Evolutionary conservation across 1,140 invertebrate species (phyloP).

Genomic region (Schmidtea mediterranea): DNA sequence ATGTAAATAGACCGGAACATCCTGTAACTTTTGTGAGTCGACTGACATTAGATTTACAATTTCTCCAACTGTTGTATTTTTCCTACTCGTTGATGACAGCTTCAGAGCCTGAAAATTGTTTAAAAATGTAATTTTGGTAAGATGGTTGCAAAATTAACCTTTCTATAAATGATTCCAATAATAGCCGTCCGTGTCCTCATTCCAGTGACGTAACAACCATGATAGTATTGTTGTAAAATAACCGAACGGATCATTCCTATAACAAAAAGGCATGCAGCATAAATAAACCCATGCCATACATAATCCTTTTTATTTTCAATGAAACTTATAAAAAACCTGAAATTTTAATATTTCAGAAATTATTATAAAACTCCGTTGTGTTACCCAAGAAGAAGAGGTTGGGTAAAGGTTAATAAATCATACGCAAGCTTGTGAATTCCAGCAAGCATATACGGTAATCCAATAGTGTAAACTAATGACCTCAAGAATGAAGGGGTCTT

Average conservation of each 20-base stretch:
- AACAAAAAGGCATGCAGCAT: conserved; percentile 43
- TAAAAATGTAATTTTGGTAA: neutral
- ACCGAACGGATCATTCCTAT: conserved; percentile 57
- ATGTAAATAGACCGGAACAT: conserved; percentile 45
- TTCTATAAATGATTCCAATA: conserved; percentile 71
- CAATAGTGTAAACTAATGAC: neutral
- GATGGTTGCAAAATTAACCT: conserved; percentile 27
- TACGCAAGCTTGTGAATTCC: conserved; percentile 7
- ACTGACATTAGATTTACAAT: conserved; percentile 35
- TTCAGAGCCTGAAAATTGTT: too few relatives aligned
- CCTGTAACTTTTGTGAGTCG: conserved; percentile 30
- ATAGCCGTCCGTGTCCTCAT: conserved; percentile 64
- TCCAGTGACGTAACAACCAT: conserved; percentile 39
- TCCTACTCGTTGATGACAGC: neutral
- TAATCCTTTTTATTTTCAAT: conserved; percentile 23
- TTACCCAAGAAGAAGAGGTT: conserved; percentile 6
- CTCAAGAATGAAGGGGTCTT: conserved; percentile 13
- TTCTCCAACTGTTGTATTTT: conserved; percentile 30
- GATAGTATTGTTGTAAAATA: conserved; percentile 34
- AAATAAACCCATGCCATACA: conserved; percentile 56
- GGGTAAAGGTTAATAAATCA: conserved; percentile 6
- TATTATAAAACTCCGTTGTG: neutral
- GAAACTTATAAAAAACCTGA: conserved; percentile 21
- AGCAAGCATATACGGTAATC: conserved; percentile 3
- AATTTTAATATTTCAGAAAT: neutral